phyloP scores from a whole-genome alignment of 1,140 invertebrate genomes.

The Adoxophyes honmai region DNA sequence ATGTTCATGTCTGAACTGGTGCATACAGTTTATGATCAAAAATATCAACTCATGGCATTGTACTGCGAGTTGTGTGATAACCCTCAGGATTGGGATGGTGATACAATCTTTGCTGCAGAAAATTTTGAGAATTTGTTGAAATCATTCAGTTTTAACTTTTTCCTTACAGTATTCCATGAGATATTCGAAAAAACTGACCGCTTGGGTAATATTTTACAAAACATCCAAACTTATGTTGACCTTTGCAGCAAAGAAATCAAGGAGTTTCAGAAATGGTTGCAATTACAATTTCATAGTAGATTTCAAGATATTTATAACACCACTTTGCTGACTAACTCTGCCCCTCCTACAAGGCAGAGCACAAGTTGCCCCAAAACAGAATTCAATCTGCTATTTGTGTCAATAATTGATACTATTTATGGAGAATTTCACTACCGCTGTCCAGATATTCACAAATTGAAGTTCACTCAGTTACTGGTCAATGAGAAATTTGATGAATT shows the following conservation, averaged over 20 bases:
- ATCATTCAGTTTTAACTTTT: neutral
- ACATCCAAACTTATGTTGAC: neutral
- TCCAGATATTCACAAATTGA: neutral
- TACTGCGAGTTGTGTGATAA: neutral
- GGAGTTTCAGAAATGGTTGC: neutral
- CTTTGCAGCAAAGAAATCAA: neutral
- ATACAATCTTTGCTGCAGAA: constrained; percentile 3
- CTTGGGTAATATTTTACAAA: neutral
- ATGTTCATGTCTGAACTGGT: neutral
- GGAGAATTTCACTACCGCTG: neutral
- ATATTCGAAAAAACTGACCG: neutral
- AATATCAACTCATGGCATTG: neutral
- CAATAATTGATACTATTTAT: neutral
- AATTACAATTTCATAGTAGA: neutral
- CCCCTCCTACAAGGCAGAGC: neutral
- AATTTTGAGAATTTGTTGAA: neutral
- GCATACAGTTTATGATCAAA: neutral
- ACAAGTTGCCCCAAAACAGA: constrained; percentile 7
- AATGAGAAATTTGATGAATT: neutral
- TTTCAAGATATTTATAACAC: neutral
- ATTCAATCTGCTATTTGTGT: neutral
- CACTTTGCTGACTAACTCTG: neutral
- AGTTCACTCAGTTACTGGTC: neutral
- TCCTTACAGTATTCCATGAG: neutral
- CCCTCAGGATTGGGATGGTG: constrained; percentile 4